Percentiles rank a stretch among this genome's conserved stretches.
These are phyloP conservation scores for Vannuccia rotundouncinata DNA, from an alignment of 2,888 invertebrate genomes.

Conservation along the genomic window DNA sequence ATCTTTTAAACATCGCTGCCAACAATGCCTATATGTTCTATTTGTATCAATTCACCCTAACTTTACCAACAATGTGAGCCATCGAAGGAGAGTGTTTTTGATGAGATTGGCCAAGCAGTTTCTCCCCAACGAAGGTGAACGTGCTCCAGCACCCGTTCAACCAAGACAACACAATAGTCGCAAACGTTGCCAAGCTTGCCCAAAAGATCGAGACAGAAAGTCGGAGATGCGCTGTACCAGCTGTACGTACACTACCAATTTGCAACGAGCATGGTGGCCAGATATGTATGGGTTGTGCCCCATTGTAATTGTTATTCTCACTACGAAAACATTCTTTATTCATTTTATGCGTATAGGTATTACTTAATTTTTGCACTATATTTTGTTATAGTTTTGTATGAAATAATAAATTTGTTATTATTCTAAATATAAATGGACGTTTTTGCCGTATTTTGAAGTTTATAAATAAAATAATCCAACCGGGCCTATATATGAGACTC, in stretches of 20 bases:
- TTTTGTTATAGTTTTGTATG: not conserved
- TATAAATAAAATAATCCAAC: not conserved
- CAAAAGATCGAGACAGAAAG: slow-evolving; percentile 3
- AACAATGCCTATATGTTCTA: slow-evolving; percentile 29
- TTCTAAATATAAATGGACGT: not conserved
- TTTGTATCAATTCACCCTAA: too few species aligned
- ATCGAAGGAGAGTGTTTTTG: not conserved
- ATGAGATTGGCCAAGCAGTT: slow-evolving; percentile 5
- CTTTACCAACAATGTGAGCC: not conserved
- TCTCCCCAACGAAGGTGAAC: slow-evolving; percentile 23
- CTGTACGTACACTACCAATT: not conserved
- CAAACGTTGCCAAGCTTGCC: not conserved
- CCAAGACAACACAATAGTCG: slow-evolving; percentile 10
- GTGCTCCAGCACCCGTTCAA: slow-evolving; percentile 12
- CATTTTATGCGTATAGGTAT: slow-evolving; percentile 3
- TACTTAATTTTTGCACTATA: not conserved
- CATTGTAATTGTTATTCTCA: slow-evolving; percentile 13
- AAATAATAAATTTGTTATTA: slow-evolving; percentile 1
- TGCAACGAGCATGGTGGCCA: slow-evolving; percentile 10
- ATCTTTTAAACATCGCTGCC: slow-evolving; percentile 21
- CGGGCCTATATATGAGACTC: too few species aligned
- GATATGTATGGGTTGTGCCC: slow-evolving; percentile 5
- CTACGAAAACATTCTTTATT: not conserved
- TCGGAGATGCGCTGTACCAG: not conserved
- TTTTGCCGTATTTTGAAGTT: slow-evolving; percentile 7